Base-by-base conservation (phyloP, 2,797 vertebrate genomes). In the Euthynnus affinis region DNA sequence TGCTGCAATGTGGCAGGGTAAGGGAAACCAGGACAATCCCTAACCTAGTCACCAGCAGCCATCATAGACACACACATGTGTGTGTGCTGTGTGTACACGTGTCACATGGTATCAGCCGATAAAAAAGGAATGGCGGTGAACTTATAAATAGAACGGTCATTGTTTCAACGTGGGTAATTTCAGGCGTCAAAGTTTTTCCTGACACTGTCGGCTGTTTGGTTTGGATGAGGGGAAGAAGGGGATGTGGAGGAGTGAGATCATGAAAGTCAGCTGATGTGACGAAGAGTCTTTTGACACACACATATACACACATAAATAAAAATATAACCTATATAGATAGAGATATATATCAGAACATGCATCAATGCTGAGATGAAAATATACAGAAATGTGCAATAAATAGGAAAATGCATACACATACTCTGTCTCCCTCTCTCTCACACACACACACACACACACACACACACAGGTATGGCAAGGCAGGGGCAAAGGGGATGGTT, bases 401-500 rank as follows among this genome's bases (percentile, higher is more conserved):
- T 6, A 68, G 20, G 20, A 17, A 72, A 75, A 72, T 57, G 18
- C 72, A 9, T 63, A 12, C 20, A 46, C 22, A 1, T 44, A 17
- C 25, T 44, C 13, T 48, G 9, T 55, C 32, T 48, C 25, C 71
- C 27, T 51, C 29, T 71, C 25, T 44, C 13, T 52, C 57, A 37
- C 44, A 52, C 72, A 67, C 53, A 58, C 10, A 48, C n/a, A 63
- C 44, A 22, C 61, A 53, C 58, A 81, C 74, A 84, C 56, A 40
- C 25, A 78, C 65, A 65, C n/a, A 61, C 20, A 88, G 74, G 76
- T 85, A 86, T 81, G 76, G 65, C 14, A 62, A 57, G 85, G 74
- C 84, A 49, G 63, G 68, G 87, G 75, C 74, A 85, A 81, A 85
- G 90, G 93, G 89, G 93, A 95, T 93, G 93, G 96, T 98, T 98